phyloP scores from a whole-genome alignment of 2,888 invertebrate species.

The Hirudinaria manillensis region DNA sequence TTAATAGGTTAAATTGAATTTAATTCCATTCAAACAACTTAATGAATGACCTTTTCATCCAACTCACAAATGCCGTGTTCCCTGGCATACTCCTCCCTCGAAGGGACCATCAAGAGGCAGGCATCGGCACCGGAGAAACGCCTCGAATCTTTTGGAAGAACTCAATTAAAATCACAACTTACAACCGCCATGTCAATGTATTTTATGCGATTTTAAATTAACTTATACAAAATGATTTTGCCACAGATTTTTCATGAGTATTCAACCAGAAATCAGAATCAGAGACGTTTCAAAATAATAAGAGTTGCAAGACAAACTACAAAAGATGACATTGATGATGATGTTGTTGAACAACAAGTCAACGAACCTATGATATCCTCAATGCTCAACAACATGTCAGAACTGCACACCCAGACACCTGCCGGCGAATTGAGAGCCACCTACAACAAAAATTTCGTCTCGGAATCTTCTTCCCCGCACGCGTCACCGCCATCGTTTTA shows the following conservation, averaged over 20 bases:
- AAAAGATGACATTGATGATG: not conserved
- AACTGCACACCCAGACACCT: constrained; percentile 56
- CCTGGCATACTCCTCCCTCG: constrained; percentile 47
- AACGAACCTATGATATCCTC: constrained; percentile 43
- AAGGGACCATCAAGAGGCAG: constrained; percentile 50
- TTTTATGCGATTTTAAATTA: too few relatives aligned
- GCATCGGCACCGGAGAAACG: constrained; percentile 45
- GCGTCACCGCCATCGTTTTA: too few relatives aligned
- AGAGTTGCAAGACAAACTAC: too few relatives aligned
- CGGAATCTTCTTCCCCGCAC: too few relatives aligned
- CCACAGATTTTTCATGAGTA: too few relatives aligned
- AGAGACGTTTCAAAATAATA: too few relatives aligned
- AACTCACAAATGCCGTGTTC: constrained; percentile 55
- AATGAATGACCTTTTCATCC: constrained; percentile 44
- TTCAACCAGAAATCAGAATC: too few relatives aligned
- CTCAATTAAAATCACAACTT: not conserved
- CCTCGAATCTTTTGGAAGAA: constrained; percentile 21
- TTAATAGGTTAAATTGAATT: not conserved
- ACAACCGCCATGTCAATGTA: too few relatives aligned
- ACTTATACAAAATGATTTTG: too few relatives aligned
- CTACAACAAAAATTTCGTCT: constrained; percentile 39
- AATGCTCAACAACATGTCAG: constrained; percentile 51
- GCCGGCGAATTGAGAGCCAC: constrained; percentile 47
- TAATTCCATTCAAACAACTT: not conserved
- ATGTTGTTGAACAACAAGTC: not conserved